Evolutionary conservation across 2,113 vertebrate species (phyloP).

Genomic region (Panthera leo): DNA sequence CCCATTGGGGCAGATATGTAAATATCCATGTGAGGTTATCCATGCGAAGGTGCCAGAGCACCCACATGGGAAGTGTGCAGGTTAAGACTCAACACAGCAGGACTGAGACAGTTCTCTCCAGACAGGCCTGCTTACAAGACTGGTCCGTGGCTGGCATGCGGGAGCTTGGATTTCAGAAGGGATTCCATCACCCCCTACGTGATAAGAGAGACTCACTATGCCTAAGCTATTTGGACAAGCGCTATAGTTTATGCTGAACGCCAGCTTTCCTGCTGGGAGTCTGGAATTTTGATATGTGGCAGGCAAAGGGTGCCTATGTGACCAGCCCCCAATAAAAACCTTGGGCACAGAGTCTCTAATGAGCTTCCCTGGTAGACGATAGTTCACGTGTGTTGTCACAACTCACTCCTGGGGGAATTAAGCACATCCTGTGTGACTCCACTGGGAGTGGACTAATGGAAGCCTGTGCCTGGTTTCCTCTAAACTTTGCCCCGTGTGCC

Average conservation of each 20-base stretch:
- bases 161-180: not conserved
- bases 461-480: not conserved
- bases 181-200: not conserved
- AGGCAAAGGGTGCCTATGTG: not conserved
- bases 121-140: not conserved
- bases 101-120: not conserved
- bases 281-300: not conserved
- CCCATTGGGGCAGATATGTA: not conserved
- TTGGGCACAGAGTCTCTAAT: not conserved
- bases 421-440: not conserved
- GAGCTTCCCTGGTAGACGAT: not conserved
- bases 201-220: not conserved
- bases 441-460: not conserved
- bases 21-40: not conserved
- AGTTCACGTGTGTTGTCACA: not conserved
- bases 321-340: not conserved
- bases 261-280: not conserved
- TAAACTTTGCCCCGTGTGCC: not conserved
- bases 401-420: not conserved
- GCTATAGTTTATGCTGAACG: not conserved
- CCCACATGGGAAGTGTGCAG: not conserved
- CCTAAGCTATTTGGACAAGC: not conserved
- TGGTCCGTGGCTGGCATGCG: not conserved
- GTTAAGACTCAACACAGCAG: not conserved
- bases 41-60: not conserved